Base-by-base conservation (phyloP, 2,113 vertebrate species). In the Ramphastos sulfuratus region DNA sequence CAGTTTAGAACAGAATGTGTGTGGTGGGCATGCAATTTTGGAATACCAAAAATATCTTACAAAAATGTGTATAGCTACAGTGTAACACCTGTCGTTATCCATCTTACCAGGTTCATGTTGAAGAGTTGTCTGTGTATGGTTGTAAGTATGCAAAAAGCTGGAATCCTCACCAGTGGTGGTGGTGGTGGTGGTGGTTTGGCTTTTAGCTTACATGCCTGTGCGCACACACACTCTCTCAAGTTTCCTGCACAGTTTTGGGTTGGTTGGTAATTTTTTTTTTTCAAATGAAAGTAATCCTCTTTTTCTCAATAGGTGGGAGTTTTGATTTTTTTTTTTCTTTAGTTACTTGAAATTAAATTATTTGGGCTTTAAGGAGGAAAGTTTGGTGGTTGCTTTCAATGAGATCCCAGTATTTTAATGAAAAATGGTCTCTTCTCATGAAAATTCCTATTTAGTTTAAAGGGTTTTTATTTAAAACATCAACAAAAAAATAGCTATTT, bases 161-260 rank as follows among this genome's bases (percentile, higher is more conserved):
- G 11, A 56, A 37, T 64, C 63, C 12, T 56, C 12, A 25, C 35
- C 42, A 15, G 14, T 42, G 42, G 16, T 46, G 15, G 42, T 42
- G 42, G 16, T 44, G 44, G 44, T 64, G 21, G 21, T 86, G 46
- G 16, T 39, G 42, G 28, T 67, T 67, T 19, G 71, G 3, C 64
- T 77, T 88, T 10, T 10, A 88, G 27, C 6, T 76, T 46, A 72
- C 2, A 1, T 0, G 0, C 17, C 4, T n/a, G 10, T 5, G 1
- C 9, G 9, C 8, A 4, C 7, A 16, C 6, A 5, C 6, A 1
- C 5, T 21, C 70, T 69, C 54, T 39, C 80, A 37, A 60, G 48
- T 10, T 66, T 50, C 16, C 52, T 55, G 20, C 9, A 7, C 16
- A 10, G 7, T 20, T 90, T 14, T 73, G 25, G 8, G 3, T 75